Percentiles rank a stretch among this genome's conserved stretches.
phyloP scores from a whole-genome alignment of 2,797 vertebrate species.

The Lithobates pipiens region DNA sequence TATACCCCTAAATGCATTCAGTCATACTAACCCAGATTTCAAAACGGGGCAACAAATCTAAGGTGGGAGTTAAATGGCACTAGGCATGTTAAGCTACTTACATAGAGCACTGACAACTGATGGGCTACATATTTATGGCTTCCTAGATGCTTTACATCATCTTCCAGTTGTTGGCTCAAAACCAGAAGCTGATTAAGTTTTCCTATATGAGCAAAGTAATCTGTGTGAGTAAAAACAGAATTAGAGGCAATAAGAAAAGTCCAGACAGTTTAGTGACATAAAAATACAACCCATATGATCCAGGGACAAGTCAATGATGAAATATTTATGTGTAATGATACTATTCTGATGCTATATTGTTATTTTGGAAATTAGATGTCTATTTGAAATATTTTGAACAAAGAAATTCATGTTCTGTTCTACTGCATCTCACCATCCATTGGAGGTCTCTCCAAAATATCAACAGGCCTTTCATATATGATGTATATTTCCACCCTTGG shows the following conservation, averaged over 20 bases:
- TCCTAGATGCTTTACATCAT: conserved; percentile 81
- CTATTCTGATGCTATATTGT: not conserved
- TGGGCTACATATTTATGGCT: conserved; percentile 87
- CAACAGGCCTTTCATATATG: conserved; percentile 83
- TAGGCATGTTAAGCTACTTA: conserved; percentile 64
- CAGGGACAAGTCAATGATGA: too few relatives aligned
- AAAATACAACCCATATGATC: too few relatives aligned
- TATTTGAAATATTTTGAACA: not conserved
- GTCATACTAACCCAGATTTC: too few relatives aligned
- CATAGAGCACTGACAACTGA: conserved; percentile 85
- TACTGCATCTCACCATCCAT: conserved; percentile 78
- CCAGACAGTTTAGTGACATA: too few relatives aligned
- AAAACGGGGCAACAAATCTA: too few relatives aligned
- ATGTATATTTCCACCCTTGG: conserved; percentile 85
- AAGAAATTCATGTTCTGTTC: not conserved
- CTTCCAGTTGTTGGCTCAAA: conserved; percentile 83
- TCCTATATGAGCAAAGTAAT: conserved; percentile 79
- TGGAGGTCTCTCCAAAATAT: conserved; percentile 81
- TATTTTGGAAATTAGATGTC: not conserved
- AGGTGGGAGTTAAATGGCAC: not conserved
- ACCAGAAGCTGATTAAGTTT: conserved; percentile 84
- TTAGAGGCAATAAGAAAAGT: too few relatives aligned
- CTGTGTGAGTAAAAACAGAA: conserved; percentile 65
- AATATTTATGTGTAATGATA: too few relatives aligned
- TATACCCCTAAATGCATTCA: too few relatives aligned